A percentile compares a stretch with the other conserved stretches of the same genome.
Evolutionary conservation across 1,140 invertebrate genomes (phyloP).

Genomic region (Argopecten irradians): DNA sequence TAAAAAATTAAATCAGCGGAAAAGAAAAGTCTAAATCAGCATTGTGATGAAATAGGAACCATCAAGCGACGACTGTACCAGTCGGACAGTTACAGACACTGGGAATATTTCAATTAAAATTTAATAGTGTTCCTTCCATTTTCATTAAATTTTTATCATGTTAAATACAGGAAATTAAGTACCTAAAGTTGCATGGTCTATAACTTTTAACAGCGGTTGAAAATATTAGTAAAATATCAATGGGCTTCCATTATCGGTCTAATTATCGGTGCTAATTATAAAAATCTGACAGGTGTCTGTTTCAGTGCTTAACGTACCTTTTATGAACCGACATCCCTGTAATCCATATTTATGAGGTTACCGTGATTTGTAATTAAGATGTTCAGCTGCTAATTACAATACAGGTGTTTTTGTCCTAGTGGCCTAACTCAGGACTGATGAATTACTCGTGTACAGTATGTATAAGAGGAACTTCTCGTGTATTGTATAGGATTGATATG

Average conservation of each 20-base stretch:
- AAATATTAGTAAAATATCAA: neutral
- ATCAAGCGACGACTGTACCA: neutral
- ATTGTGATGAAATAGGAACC: neutral
- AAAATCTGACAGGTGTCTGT: neutral
- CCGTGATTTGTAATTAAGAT: conserved; percentile 9
- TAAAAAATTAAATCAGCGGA: neutral
- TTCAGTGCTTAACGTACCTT: neutral
- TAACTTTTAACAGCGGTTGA: neutral
- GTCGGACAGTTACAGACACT: neutral
- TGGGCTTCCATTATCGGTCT: neutral
- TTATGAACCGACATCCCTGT: neutral
- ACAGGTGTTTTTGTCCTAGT: neutral
- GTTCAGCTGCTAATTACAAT: neutral
- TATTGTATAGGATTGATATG: neutral
- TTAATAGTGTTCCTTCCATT: neutral
- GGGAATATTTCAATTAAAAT: neutral
- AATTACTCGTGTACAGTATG: neutral
- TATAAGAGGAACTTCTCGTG: no score
- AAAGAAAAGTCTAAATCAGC: neutral
- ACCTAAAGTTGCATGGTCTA: no score
- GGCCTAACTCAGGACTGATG: neutral
- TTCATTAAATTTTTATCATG: neutral
- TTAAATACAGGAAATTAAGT: neutral
- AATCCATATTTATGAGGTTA: neutral
- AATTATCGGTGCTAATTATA: neutral